Evolutionary conservation across 2,888 invertebrate genomes (phyloP), one percentile per base, ranked within the genome.

Genomic region (Unio pictorum): DNA sequence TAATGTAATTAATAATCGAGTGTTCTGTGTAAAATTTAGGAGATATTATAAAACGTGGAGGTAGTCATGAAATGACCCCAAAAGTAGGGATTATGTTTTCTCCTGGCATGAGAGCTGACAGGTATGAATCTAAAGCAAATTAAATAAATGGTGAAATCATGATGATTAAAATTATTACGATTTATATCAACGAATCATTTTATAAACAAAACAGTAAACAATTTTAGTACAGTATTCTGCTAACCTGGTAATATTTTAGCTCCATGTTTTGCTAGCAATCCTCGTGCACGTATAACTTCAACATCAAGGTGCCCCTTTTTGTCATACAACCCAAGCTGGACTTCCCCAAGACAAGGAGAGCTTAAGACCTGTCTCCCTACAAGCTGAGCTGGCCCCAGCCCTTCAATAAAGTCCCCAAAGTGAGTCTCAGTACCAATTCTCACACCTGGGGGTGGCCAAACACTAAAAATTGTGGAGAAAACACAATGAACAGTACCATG

Each of bases 301-400:
- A 98, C 95, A 92, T 99, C 98, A 76, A 99, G 93, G 90, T 95
- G 96, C 86, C 96, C 97, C 91, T 98, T 97, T 87, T 96, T 95
- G 90, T 97, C 96, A 91, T 95, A 95, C 91, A 99, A 93, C 76
- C 96, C 96, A 71, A 99, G 92, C 91, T 99, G 98, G 80, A 99
- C 97, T 89, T 99, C 99, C 68, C 99, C 99, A 78, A 99, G 93
- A 56, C 98, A 95, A 6, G 99, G 96, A 18, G 97, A 95, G 5
- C 98, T 99, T 65, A 99, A 93, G 59, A 99, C 96, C 91, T 99
- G 99, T 78, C 99, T 93, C 11, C 99, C 99, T 69, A 99, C 99
- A 80, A 99, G 92, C 91, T 99, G 99, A 18, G 97, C 99, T 15
- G 96, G 98, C 30, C 99, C 99, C 78, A 99, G 92, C 65, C 98